These are phyloP conservation scores for Glomeris maerens DNA, from an alignment of 1,140 invertebrate genomes.

Conservation along the genomic window DNA sequence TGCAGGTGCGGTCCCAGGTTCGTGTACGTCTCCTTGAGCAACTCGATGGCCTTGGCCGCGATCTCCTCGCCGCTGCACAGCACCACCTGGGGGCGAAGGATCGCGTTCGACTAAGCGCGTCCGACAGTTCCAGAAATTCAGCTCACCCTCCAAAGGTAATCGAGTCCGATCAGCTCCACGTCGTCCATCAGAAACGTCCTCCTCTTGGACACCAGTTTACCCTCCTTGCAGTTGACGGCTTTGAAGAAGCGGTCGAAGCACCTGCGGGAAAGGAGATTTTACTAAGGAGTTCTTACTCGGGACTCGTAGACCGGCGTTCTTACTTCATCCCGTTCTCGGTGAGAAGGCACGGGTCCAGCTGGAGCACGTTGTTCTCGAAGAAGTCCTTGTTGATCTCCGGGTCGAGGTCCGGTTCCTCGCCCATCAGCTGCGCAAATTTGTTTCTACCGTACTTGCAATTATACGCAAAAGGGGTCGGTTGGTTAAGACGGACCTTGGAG, in stretches of 20 bases:
- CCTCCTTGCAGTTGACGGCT: constrained; percentile 89
- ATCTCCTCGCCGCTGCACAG: constrained; percentile 81
- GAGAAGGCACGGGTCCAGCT: constrained; percentile 74
- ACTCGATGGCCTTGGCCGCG: constrained; percentile 72
- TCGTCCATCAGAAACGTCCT: constrained; percentile 54
- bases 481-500: constrained; percentile 48
- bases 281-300: too few relatives aligned
- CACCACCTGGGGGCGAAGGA: constrained; percentile 46
- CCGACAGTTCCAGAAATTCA: constrained; percentile 10
- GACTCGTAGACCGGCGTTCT: too few relatives aligned
- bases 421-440: constrained; percentile 69
- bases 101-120: neutral
- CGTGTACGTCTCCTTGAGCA: constrained; percentile 85
- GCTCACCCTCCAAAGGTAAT: constrained; percentile 86
- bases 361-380: constrained; percentile 88
- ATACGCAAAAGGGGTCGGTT: neutral
- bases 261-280: constrained; percentile 35
- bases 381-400: constrained; percentile 92
- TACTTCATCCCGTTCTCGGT: constrained; percentile 92
- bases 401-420: constrained; percentile 90
- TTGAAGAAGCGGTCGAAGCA: constrained; percentile 92
- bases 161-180: constrained; percentile 78
- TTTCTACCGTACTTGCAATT: neutral
- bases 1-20: constrained; percentile 75
- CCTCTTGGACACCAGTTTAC: constrained; percentile 74